Percentiles rank a stretch among this genome's conserved stretches.
Conservation (phyloP, 2,113 vertebrate species). For the Corydoras sp. region DNA sequence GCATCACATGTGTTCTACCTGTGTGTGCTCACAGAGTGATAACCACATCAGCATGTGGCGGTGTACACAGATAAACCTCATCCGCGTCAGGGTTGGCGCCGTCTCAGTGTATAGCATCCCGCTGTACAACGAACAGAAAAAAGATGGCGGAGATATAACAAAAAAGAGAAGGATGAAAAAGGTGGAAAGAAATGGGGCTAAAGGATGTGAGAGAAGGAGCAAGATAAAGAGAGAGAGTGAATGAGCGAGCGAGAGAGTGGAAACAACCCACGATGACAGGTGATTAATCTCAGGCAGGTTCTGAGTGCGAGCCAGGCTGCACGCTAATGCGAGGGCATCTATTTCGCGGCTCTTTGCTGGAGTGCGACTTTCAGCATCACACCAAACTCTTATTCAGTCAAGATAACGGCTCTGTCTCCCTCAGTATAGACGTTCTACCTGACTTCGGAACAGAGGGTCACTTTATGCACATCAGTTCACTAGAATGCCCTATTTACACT, state of each 20-base stretch:
- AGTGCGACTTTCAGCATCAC: slow-evolving; percentile 24
- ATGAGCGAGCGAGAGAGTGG: slow-evolving; percentile 26
- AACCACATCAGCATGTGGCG: background rate
- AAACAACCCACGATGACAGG: slow-evolving; percentile 43
- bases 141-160: slow-evolving; percentile 20
- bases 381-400: slow-evolving; percentile 23
- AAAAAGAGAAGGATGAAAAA: background rate
- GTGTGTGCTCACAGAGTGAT: too few relatives aligned
- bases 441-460: background rate
- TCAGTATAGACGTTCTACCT: slow-evolving; percentile 16
- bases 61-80: background rate
- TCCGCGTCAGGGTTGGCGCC: slow-evolving; percentile 5
- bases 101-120: background rate
- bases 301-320: slow-evolving; percentile 27
- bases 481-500: too few relatives aligned
- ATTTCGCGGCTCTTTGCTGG: slow-evolving; percentile 36
- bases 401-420: slow-evolving; percentile 27
- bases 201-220: slow-evolving; percentile 9
- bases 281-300: slow-evolving; percentile 41
- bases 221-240: slow-evolving; percentile 2
- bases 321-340: slow-evolving; percentile 34
- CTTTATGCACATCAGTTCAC: slow-evolving; percentile 8
- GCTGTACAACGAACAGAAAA: background rate
- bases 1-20: too few relatives aligned
- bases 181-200: background rate